Conservation (phyloP, 2,888 invertebrate genomes). For the Pasiphila rectangulata region DNA sequence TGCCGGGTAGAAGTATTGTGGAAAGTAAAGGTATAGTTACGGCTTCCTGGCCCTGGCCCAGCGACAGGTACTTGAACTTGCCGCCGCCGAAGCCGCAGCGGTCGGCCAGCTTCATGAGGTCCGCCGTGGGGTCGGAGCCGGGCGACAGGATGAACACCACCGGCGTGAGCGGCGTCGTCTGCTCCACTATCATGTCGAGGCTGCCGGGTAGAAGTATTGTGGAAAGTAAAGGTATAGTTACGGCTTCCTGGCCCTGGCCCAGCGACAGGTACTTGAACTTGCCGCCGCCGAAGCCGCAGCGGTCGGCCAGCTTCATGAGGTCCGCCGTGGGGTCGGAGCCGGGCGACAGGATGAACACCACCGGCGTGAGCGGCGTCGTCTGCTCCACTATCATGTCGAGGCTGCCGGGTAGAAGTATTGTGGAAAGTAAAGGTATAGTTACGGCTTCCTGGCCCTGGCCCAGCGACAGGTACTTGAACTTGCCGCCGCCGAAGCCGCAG, state of each 20-base stretch:
- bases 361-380: conserved; percentile 90
- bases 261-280: conserved; percentile 94
- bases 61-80: conserved; percentile 92
- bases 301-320: conserved; percentile 88
- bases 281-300: conserved; percentile 85
- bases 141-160: conserved; percentile 96
- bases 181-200: conserved; percentile 91
- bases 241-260: conserved; percentile 96
- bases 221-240: conserved; percentile 50
- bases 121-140: conserved; percentile 95
- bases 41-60: conserved; percentile 96
- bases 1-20: too few relatives aligned
- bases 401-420: too few relatives aligned
- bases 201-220: too few relatives aligned
- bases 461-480: too few relatives aligned
- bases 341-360: conserved; percentile 95
- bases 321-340: conserved; percentile 96
- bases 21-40: conserved; percentile 62
- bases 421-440: too few relatives aligned
- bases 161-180: conserved; percentile 90
- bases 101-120: conserved; percentile 89
- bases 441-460: too few relatives aligned
- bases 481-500: too few relatives aligned
- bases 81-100: conserved; percentile 85
- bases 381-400: conserved; percentile 92